These are phyloP conservation scores for Brachionus paranguensis DNA, from an alignment of 1,140 invertebrate genomes.

Conservation along the genomic window DNA sequence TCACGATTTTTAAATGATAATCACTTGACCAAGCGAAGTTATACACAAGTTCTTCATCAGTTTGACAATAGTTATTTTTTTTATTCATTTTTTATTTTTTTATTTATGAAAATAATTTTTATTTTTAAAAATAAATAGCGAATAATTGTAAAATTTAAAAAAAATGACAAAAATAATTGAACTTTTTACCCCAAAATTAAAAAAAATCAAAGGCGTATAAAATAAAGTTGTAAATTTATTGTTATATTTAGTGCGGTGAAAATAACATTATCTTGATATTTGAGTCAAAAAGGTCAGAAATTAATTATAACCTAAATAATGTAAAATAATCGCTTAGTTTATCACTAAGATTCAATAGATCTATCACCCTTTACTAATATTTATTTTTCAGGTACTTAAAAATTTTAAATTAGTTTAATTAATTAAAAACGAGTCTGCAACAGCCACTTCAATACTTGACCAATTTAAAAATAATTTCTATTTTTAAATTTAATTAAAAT, in stretches of 20 bases:
- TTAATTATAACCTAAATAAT: not conserved
- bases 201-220: not conserved
- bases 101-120: not conserved
- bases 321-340: too few species aligned
- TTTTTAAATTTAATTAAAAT: too few species aligned
- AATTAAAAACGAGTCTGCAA: not conserved
- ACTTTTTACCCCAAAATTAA: not conserved
- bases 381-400: not conserved
- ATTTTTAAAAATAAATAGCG: too few species aligned
- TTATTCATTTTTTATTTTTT: not conserved
- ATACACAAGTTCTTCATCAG: conserved; percentile 2
- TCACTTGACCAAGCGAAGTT: conserved; percentile 30
- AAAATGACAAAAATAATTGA: not conserved
- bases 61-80: not conserved
- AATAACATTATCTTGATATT: not conserved
- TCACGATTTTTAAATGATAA: not conserved
- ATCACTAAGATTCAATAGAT: not conserved
- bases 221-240: not conserved
- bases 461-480: too few species aligned
- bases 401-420: not conserved
- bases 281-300: not conserved
- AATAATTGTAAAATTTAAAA: too few species aligned
- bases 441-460: not conserved
- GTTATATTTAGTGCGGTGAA: not conserved
- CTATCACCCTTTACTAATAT: not conserved